Evolutionary conservation across 2,797 vertebrate genomes (phyloP).

Genomic region (Notamacropus eugenii): DNA sequence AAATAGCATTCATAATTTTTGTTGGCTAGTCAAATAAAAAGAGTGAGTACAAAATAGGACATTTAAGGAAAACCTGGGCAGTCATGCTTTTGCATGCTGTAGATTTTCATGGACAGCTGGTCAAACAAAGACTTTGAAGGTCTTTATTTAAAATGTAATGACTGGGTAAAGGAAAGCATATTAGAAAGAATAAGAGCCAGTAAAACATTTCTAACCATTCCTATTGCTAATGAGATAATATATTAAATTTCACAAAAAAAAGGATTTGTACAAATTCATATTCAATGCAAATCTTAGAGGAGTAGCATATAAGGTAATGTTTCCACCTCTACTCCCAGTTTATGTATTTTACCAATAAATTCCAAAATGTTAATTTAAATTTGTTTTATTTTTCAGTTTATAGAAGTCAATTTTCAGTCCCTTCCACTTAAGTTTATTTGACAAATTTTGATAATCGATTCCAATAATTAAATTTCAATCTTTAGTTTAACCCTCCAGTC

Average conservation of each 20-base stretch:
- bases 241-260: conserved; percentile 42
- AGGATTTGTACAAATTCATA: conserved; percentile 50
- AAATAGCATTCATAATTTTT: conserved; percentile 21
- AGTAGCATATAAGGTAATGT: neutral
- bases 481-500: neutral
- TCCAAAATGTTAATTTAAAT: neutral
- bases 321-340: neutral
- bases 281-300: neutral
- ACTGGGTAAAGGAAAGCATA: conserved; percentile 25
- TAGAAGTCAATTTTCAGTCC: neutral
- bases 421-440: neutral
- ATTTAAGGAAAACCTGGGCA: conserved; percentile 14
- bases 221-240: conserved; percentile 51
- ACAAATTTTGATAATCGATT: neutral
- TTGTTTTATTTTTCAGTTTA: neutral
- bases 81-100: conserved; percentile 12
- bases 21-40: conserved; percentile 2
- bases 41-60: conserved; percentile 15
- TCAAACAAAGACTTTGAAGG: conserved; percentile 20
- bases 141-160: conserved; percentile 1
- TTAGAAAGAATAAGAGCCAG: conserved; percentile 49
- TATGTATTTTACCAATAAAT: neutral
- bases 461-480: neutral
- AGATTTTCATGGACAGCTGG: conserved; percentile 6
- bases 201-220: conserved; percentile 54